Conservation (phyloP, 2,888 invertebrate genomes). For the Pseudococcus longispinus region DNA sequence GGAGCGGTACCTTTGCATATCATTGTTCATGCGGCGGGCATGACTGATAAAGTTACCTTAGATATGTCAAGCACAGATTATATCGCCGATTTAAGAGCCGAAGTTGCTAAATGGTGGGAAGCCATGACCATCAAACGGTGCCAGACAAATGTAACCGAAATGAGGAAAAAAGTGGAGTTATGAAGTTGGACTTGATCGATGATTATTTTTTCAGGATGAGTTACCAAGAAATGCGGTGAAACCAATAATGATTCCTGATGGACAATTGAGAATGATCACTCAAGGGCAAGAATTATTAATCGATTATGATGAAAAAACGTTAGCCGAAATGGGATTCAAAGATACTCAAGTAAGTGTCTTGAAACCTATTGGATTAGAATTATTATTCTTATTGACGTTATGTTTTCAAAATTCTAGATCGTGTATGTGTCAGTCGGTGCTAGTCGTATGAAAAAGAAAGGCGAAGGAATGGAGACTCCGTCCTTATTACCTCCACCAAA, state of each 20-base stretch:
- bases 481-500: slow-evolving; percentile 87
- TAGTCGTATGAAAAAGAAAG: slow-evolving; percentile 68
- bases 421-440: slow-evolving; percentile 91
- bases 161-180: neutral
- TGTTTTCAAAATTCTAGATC: slow-evolving; percentile 66
- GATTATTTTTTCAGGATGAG: slow-evolving; percentile 60
- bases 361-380: neutral
- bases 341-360: slow-evolving; percentile 78
- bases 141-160: slow-evolving; percentile 58
- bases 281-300: slow-evolving; percentile 91
- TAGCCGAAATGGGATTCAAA: slow-evolving; percentile 91
- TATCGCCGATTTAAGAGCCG: slow-evolving; percentile 89
- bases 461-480: slow-evolving; percentile 80
- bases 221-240: slow-evolving; percentile 59
- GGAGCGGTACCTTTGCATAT: slow-evolving; percentile 75
- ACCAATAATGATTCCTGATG: slow-evolving; percentile 58
- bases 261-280: slow-evolving; percentile 87
- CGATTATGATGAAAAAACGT: slow-evolving; percentile 89
- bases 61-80: slow-evolving; percentile 85
- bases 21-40: slow-evolving; percentile 86
- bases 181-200: too few relatives aligned
- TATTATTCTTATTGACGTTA: neutral
- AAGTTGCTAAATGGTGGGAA: slow-evolving; percentile 96
- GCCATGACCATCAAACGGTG: slow-evolving; percentile 61
- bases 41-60: slow-evolving; percentile 82